Conservation (phyloP, 2,797 vertebrate genomes). For the Malacoraja senta region DNA sequence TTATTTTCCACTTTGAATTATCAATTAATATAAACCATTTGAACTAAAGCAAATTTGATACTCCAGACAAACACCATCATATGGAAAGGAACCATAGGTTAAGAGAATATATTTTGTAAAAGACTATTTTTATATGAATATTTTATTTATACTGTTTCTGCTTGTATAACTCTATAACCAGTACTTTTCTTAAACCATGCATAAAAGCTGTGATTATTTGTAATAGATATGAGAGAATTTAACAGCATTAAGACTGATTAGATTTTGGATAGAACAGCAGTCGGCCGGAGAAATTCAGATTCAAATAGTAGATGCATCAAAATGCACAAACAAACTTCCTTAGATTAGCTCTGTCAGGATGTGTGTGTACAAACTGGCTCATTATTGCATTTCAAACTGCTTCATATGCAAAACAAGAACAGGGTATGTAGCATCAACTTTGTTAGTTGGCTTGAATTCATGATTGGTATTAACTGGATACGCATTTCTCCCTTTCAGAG, state of each 20-base stretch:
- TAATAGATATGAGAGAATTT: constrained; percentile 46
- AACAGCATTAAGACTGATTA: constrained; percentile 48
- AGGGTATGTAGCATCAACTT: constrained; percentile 56
- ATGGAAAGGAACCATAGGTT: constrained; percentile 67
- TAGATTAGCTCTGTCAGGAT: constrained; percentile 46
- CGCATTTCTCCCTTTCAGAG: constrained; percentile 56
- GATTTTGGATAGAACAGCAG: constrained; percentile 49
- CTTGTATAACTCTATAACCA: constrained; percentile 63
- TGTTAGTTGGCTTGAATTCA: constrained; percentile 52
- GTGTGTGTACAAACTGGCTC: constrained; percentile 53
- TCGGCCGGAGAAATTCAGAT: constrained; percentile 49
- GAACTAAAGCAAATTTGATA: constrained; percentile 53
- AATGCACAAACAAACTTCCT: constrained; percentile 48
- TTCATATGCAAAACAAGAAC: constrained; percentile 56
- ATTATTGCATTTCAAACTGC: constrained; percentile 57
- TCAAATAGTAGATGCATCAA: constrained; percentile 49
- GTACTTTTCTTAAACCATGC: constrained; percentile 56
- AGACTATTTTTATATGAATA: constrained; percentile 98
- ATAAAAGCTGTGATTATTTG: constrained; percentile 55
- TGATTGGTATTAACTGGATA: constrained; percentile 50
- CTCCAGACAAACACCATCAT: constrained; percentile 65
- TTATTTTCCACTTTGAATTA: constrained; percentile 7
- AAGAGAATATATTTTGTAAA: constrained; percentile 91
- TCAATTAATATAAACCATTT: constrained; percentile 51
- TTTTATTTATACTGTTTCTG: constrained; percentile 89